Base-by-base conservation (phyloP, 1,140 invertebrate species). In the Cotesia vestalis region DNA sequence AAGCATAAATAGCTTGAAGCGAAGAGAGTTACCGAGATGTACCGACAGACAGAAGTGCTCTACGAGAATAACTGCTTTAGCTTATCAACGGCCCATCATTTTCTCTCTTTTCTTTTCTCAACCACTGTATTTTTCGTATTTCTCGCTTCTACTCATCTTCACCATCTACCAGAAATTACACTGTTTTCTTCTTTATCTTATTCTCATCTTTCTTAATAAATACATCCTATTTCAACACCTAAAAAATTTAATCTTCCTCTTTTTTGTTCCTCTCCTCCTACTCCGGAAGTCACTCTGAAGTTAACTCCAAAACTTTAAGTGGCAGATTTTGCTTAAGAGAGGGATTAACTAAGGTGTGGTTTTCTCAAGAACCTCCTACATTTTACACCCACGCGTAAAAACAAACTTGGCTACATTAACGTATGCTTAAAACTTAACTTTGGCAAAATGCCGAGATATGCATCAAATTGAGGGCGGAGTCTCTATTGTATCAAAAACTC, bases 61-160 rank as follows among this genome's bases (percentile, higher is more conserved):
- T 68, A 68, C 73, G 72, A 72, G 75, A 69, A 74, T 76, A 77
- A 83, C 81, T 82, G 81, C 73, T 77, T 76, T 71, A 62, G 73
- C 81, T 84, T 84, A 85, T 85, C 84, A 85, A 81, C 82, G 79
- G 73, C 73, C 75, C 84, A 80, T 84, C 79, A 80, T 80, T 84
- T 80, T 79, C 77, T 78, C 67, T 75, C 74, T 68, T 53, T 67
- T 20, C 66, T 53, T 67, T 38, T 66, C 51, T 68, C 6, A 55
- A 61, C 64, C 27, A 53, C 8, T 17, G 59, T 52, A 40, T 60
- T 61, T 55, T 34, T 72, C 67, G 51, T 63, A 59, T 20, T 59
- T 59, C 57, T 59, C 57, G 27, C 57, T 59, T 20, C 3, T 59
- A 20, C 57, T 59, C 57, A 17, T 20, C 20, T 20, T 59, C 57